A percentile compares a stretch with the other conserved stretches of the same genome.
phyloP scores from a whole-genome alignment of 2,113 vertebrate species.

The cattle (Bos taurus) region ARS-UCD2.0 NC_037328.1:127884501-127885000 shows the following conservation, averaged over 20 bases:
- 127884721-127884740: neutral
- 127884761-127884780: constrained; percentile 72
- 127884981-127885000: neutral
- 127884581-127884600: neutral
- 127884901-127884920: neutral
- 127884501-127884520: neutral
- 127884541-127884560: neutral
- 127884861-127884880: neutral
- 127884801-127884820: constrained; percentile 11
- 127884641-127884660: constrained; percentile 65
- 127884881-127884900: neutral
- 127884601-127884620: neutral
- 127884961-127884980: neutral
- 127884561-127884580: constrained; percentile 10
- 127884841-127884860: neutral
- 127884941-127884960: neutral
- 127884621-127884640: neutral
- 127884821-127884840: neutral
- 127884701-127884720: neutral
- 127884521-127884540: neutral
- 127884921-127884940: neutral
- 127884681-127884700: neutral
- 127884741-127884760: constrained; percentile 66
- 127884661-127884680: neutral
- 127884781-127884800: constrained; percentile 60